These are phyloP conservation scores for Trileptium ribeirensis DNA, from an alignment of 2,888 invertebrate genomes.

Conservation along the genomic window DNA sequence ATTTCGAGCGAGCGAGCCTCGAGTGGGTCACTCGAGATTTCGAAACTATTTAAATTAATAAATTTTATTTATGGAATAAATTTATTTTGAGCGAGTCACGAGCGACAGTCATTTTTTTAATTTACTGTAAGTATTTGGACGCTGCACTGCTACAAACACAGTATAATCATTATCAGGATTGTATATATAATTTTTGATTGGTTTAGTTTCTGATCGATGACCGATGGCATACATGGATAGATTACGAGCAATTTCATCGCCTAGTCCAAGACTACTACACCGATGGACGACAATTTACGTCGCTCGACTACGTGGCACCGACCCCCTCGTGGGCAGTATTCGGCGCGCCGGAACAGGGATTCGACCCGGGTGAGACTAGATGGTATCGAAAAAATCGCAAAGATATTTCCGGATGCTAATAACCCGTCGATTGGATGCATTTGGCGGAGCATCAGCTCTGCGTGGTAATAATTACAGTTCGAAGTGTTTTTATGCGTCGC, in stretches of 20 bases:
- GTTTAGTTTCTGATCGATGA: constrained; percentile 56
- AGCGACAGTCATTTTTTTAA: background rate
- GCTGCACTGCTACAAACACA: too few relatives aligned
- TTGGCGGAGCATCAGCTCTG: too few relatives aligned
- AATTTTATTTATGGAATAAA: too few relatives aligned
- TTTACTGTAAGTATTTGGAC: background rate
- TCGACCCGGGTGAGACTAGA: constrained; percentile 59
- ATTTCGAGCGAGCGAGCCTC: too few relatives aligned
- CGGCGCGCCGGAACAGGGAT: constrained; percentile 58
- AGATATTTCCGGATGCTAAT: constrained; percentile 25
- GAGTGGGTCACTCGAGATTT: too few relatives aligned
- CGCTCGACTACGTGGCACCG: constrained; percentile 57
- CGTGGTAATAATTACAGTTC: too few relatives aligned
- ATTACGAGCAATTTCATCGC: constrained; percentile 58
- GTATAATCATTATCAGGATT: too few relatives aligned
- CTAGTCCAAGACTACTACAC: constrained; percentile 53
- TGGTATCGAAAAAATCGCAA: constrained; percentile 25
- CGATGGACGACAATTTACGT: constrained; percentile 53
- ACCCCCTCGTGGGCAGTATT: constrained; percentile 59
- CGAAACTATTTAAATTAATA: too few relatives aligned
- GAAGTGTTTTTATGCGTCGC: too few relatives aligned
- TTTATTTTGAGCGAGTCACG: too few relatives aligned
- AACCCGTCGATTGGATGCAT: too few relatives aligned
- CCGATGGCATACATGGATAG: constrained; percentile 60
- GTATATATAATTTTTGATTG: too few relatives aligned